These are phyloP conservation scores for Amphibalanus amphitrite DNA, from an alignment of 1,140 invertebrate genomes.

Conservation along the genomic window DNA sequence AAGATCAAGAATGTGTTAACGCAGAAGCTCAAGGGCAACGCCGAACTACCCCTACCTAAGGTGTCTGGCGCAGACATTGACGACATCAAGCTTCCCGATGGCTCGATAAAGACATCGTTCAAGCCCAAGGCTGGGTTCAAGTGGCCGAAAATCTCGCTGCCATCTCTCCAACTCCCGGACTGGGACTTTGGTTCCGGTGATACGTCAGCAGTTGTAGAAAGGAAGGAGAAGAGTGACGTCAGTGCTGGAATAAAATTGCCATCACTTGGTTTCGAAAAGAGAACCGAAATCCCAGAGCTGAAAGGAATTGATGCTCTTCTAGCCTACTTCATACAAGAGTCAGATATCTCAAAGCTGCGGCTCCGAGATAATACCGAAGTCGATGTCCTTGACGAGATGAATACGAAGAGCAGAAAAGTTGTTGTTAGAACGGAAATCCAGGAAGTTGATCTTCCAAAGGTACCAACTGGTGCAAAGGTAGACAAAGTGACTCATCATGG, in stretches of 20 bases:
- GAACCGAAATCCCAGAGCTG: not conserved
- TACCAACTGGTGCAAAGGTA: not conserved
- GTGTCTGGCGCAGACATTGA: too few relatives aligned
- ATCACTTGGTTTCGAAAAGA: not conserved
- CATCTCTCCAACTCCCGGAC: not conserved
- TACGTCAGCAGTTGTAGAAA: too few relatives aligned
- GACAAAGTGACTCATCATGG: not conserved
- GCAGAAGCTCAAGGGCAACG: too few relatives aligned
- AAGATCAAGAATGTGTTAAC: too few relatives aligned
- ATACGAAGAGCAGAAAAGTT: not conserved
- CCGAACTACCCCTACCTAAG: too few relatives aligned
- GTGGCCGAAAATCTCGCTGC: not conserved
- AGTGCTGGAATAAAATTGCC: not conserved
- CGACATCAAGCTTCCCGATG: too few relatives aligned
- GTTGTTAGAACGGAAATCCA: not conserved
- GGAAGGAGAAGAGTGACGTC: too few relatives aligned
- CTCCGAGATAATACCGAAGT: not conserved
- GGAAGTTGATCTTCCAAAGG: not conserved
- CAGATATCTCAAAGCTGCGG: not conserved
- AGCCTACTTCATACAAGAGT: not conserved
- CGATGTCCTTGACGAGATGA: not conserved
- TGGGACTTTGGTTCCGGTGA: not conserved
- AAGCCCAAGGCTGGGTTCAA: too few relatives aligned
- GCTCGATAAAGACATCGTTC: too few relatives aligned
- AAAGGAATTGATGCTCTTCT: not conserved